Base-by-base conservation (phyloP, 23 tunicate species). In the Ciona savignyi region DNA sequence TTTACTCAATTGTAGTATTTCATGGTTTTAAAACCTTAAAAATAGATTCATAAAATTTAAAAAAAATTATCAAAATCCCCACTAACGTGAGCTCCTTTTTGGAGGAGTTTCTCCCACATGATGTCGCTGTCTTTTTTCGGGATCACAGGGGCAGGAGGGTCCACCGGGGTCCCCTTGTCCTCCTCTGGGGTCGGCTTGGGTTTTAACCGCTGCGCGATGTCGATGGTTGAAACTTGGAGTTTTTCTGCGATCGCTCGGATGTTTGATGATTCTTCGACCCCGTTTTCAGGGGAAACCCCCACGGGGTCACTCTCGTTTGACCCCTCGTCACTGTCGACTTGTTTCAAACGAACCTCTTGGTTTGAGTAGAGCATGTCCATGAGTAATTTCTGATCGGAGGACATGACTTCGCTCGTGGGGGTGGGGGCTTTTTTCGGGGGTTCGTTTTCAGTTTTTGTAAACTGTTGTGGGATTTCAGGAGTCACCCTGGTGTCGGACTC, bases 341-440 rank as follows among this genome's bases (percentile, higher is more conserved):
- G 89, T 60, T 75, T 89, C 64, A 69, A 68, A 4, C 81, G 81
- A 20, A 89, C 89, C 2, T 79, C 96, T 48, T 83, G 96, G 63
- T 89, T 89, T 26, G 96, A 69, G 64, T 89, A 89, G 20, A 89
- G 80, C 89, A 89, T 89, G 35, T 89, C 96, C 96, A 89, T 89
- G 64, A 89, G 11, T 1, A 89, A 66, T 51, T 83, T 83, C 64
- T 79, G 80, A 56, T 89, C 69, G 11, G 75, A 77, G 2, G 89
- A 42, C 28, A 89, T 89, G n/a, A 89, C 89, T 24, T 74, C 76
- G 11, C 29, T 22, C 42, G 86, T 32, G 27, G 26, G 34, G 25
- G 29, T 78, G 34, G 6, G 23, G 9, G 82, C 31, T 30, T 28
- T 30, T 33, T 42, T 48, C 20, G 24, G n/a, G 33, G 25, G 74